Evolutionary conservation across 2,797 vertebrate species (phyloP), one percentile per base, ranked within the genome.

Genomic region (Eulemur rubriventer): DNA sequence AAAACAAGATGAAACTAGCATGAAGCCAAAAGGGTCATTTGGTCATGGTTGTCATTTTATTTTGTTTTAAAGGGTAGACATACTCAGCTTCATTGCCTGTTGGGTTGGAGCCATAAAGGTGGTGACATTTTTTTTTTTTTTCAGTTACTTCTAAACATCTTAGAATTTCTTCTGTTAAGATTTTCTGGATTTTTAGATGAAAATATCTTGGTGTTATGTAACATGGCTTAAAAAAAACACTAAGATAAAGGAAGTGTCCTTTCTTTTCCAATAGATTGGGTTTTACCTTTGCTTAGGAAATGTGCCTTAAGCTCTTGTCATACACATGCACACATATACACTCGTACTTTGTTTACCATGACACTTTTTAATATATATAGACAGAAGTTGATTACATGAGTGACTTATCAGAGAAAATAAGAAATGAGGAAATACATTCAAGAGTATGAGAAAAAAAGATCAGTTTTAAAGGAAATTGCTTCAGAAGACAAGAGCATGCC

Each of bases 391-490:
- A 30, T 73, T 69, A 63, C 12, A 7, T 26, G 13, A 28, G 18
- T 94, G 38, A 73, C n/a, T 95, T 80, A 78, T 84, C 73, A 91
- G 43, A 86, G 57, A 80, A 96, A 95, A 75, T 13, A 59, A 65
- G 6, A 97, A 73, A 73, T 48, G 33, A 95, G 65, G 69, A 95
- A 86, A 59, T 73, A 3, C 13, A 50, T 52, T 87, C 35, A 95
- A 88, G n/a, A 88, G 0, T 17, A 82, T 91, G 20, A 57, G 52
- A 82, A 80, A 84, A 76, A 61, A 67, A 72, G 46, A 43, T 93
- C 18, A 43, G 7, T 75, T 80, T 86, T 86, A 79, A 48, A 83
- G 55, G 52, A 85, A 88, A 38, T 75, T 72, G 35, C n/a, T 70
- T 16, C 16, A 69, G 82, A 85, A 88, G 33, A 81, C 33, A 91